These are phyloP conservation scores for Melipona bicolor DNA, from an alignment of 2,888 invertebrate species.

Conservation along the genomic window DNA sequence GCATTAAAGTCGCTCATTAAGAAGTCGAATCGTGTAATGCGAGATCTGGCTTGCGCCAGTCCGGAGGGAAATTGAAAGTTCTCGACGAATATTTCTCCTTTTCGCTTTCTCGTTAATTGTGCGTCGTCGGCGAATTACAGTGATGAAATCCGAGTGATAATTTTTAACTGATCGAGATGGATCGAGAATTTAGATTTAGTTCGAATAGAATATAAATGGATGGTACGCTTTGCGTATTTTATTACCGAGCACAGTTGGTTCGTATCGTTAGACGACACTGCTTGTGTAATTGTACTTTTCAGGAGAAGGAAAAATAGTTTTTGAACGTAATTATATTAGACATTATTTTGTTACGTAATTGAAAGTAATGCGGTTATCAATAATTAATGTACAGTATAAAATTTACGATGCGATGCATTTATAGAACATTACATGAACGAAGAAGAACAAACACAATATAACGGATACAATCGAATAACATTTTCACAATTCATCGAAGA, in stretches of 20 bases:
- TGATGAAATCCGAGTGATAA: neutral
- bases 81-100: neutral
- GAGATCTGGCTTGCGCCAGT: neutral
- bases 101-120: neutral
- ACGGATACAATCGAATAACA: too few relatives aligned
- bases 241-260: neutral
- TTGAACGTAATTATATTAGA: too few relatives aligned
- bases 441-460: too few relatives aligned
- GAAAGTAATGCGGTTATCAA: too few relatives aligned
- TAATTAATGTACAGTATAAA: too few relatives aligned
- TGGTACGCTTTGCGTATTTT: neutral
- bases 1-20: slow-evolving; percentile 28
- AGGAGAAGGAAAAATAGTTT: neutral
- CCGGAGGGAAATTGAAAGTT: neutral
- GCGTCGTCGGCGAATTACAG: neutral
- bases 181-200: neutral
- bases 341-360: too few relatives aligned
- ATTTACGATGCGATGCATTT: too few relatives aligned
- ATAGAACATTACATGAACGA: too few relatives aligned
- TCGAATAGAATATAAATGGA: neutral
- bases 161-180: neutral
- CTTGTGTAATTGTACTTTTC: too few relatives aligned
- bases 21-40: slow-evolving; percentile 11
- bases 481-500: too few relatives aligned
- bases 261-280: too few relatives aligned